phyloP scores from a whole-genome alignment of 2,797 vertebrate species.

The Cryptoprocta ferox region DNA sequence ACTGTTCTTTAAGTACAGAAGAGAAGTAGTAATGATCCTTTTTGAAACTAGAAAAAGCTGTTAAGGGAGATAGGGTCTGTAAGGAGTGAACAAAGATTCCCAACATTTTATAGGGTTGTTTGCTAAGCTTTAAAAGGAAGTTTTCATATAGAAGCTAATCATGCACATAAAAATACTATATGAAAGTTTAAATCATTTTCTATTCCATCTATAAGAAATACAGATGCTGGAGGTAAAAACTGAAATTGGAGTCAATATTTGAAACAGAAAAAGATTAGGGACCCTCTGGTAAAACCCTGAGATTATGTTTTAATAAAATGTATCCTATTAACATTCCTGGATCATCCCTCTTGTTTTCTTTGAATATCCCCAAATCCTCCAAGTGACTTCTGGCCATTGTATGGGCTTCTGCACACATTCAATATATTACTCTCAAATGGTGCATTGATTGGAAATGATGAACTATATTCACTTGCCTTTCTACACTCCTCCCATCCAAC shows the following conservation, averaged over 20 bases:
- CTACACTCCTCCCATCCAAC: not conserved
- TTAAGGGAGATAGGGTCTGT: not conserved
- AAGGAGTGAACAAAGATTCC: not conserved
- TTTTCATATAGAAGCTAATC: not conserved
- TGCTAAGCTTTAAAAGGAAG: slow-evolving; percentile 23
- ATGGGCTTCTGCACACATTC: not conserved
- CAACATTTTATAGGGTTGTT: slow-evolving; percentile 4
- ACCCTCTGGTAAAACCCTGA: not conserved
- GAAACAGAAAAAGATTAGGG: slow-evolving; percentile 11
- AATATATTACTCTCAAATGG: not conserved
- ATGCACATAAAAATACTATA: not conserved
- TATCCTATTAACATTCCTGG: not conserved
- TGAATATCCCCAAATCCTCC: not conserved
- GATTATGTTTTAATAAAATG: not conserved
- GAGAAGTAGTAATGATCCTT: not conserved
- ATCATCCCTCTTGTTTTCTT: not conserved
- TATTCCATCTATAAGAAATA: not conserved
- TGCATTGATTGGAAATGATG: not conserved
- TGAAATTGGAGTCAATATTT: not conserved
- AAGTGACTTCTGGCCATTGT: not conserved
- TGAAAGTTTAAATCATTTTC: slow-evolving; percentile 57
- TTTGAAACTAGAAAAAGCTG: not conserved
- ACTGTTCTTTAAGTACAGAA: not conserved
- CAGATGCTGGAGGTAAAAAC: not conserved
- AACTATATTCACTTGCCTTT: not conserved